Percentiles rank a stretch among this genome's conserved stretches.
phyloP scores from a whole-genome alignment of 2,888 invertebrate species.

The Euphydryas editha region DNA sequence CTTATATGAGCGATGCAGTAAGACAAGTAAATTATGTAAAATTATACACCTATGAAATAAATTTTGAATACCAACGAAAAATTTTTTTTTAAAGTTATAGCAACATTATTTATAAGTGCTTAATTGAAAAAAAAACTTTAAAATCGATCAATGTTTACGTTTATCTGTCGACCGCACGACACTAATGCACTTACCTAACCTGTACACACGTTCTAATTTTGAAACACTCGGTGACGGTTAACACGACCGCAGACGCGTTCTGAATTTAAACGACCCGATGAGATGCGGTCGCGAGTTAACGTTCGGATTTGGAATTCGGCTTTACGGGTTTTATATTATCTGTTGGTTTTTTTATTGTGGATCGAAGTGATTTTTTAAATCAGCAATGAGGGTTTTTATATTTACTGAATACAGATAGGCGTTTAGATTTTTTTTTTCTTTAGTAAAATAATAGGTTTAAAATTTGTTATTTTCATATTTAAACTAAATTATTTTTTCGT shows the following conservation, averaged over 20 bases:
- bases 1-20: no score
- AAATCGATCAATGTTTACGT: background rate
- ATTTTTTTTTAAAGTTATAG: no score
- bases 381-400: background rate
- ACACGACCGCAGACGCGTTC: conserved; percentile 72
- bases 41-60: no score
- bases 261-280: conserved; percentile 70
- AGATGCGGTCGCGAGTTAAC: conserved; percentile 59
- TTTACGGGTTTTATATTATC: conserved; percentile 29
- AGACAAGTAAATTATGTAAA: no score
- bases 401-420: background rate
- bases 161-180: conserved; percentile 28
- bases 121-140: no score
- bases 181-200: conserved; percentile 34
- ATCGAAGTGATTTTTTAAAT: background rate
- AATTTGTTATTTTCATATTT: no score
- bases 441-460: no score
- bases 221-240: conserved; percentile 52
- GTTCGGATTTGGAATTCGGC: conserved; percentile 47
- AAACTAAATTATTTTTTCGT: no score
- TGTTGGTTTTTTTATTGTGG: conserved; percentile 6
- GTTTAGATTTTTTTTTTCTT: no score
- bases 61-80: no score
- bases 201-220: conserved; percentile 37
- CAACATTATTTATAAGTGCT: no score